Evolutionary conservation across 2,797 vertebrate species (phyloP), one percentile per base, ranked within the genome.

Genomic region (Cirrhinus mrigala): DNA sequence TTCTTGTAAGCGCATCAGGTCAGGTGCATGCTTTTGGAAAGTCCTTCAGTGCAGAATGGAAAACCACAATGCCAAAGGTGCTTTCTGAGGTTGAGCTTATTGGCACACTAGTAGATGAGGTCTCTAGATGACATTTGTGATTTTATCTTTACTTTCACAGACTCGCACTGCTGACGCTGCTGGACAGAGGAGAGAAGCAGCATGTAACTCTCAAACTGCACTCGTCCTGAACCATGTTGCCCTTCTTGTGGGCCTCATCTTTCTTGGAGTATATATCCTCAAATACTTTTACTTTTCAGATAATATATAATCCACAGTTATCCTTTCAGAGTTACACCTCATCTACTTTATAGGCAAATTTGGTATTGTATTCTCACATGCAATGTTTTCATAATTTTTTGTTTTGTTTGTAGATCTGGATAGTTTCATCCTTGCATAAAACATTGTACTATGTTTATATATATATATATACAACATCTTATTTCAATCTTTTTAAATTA

Each of bases 61-160:
- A 75, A 75, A 20, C 73, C 73, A 54, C 73, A 75, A 74, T 27
- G 7, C 24, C 29, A 8, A 16, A 52, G 3, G 10, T 20, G 33
- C 9, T 40, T 69, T 40, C 2, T 40, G 29, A 12, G 6, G 20
- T 33, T 69, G 37, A 69, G 33, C 33, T 33, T 33, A 33, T 33
- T n/a, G 56, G 56, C 56, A 58, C 0, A 11, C 56, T 11, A 20
- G 56, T n/a, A 58, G 56, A 58, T 58, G 56, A 58, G 18, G 56
- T 24, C 56, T 24, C 22, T 60, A 60, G n/a, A 58, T n/a, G 24
- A 29, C 48, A 20, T 74, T 52, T 75, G 16, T 2, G 1, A 24
- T 73, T 73, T 73, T 50, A 27, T n/a, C 10, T 77, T 58, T 77
- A 15, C 52, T 77, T 77, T 58, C 29, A 74, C 73, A 77, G 52